Evolutionary conservation across 2,797 vertebrate genomes (phyloP), one percentile per base, ranked within the genome.

Genomic region (Acrossocheilus wenchowensis): DNA sequence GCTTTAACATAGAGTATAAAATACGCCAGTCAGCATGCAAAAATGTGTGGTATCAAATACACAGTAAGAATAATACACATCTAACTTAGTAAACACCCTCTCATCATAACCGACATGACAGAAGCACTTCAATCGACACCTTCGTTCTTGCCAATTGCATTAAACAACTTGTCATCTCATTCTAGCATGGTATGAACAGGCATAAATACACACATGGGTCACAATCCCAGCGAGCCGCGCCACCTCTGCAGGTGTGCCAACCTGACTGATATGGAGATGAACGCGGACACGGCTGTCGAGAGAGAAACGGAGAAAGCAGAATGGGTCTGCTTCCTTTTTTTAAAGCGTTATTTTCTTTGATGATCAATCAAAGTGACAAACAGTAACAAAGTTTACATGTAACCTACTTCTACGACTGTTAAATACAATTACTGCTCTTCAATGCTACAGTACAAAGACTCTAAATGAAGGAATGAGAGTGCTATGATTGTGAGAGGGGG

Each of bases 21-120:
- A 93, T 90, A 93, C 85, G 88, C 92, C 92, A 94, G 88, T 92
- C 91, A 91, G 93, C 95, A 95, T 96, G 95, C 95, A 95, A 94
- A 94, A 93, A 92, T 91, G 91, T 26, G 87, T 92, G 92, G 92
- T 95, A 94, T 94, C 91, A 95, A 95, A 94, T 95, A 94, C 94
- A 91, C 86, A 91, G 90, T 93, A 93, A 93, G 91, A 94, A 94
- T 92, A 86, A 87, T 87, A 93, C 92, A 94, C 94, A 94, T 92
- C 92, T 92, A 92, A 87, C 91, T 93, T 64, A 92, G 92, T 93
- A 91, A 93, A 93, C 86, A 91, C 88, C 92, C 93, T 89, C 62
- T 85, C 92, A 87, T 92, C 94, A 92, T 92, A 92, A 92, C 92
- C 94, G 93, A 93, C 92, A 92, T 50, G 19, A 68, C 60, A 39